Conservation (phyloP, 2,888 invertebrate genomes). For the Chloroclysta siterata region DNA sequence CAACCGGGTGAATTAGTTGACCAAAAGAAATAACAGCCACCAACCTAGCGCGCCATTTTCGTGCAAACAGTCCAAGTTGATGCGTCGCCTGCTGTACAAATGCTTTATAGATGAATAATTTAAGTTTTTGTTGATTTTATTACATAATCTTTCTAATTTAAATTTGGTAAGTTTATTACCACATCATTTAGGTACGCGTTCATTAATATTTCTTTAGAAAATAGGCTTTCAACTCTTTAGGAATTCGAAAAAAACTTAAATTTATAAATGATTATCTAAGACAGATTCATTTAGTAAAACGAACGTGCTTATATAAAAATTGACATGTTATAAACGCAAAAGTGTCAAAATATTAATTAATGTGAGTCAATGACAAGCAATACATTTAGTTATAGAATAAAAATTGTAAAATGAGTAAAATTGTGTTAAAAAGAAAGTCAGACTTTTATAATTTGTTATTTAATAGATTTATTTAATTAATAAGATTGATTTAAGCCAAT, state of each 20-base stretch:
- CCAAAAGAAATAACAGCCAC: too few relatives aligned
- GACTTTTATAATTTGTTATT: constrained; percentile 2
- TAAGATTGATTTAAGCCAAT: neutral
- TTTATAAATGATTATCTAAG: too few relatives aligned
- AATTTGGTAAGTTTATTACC: too few relatives aligned
- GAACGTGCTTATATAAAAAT: constrained; percentile 3
- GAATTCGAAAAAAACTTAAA: too few relatives aligned
- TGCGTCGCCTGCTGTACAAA: too few relatives aligned
- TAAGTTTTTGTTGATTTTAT: too few relatives aligned
- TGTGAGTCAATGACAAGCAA: constrained; percentile 69
- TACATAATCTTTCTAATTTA: too few relatives aligned
- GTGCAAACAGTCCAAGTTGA: too few relatives aligned
- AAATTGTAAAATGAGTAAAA: neutral
- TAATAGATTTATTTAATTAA: neutral
- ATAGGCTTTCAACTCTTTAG: neutral
- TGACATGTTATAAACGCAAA: constrained; percentile 29
- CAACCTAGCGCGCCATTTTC: too few relatives aligned
- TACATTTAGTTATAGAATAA: constrained; percentile 43
- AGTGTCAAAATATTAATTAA: constrained; percentile 53
- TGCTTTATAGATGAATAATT: too few relatives aligned
- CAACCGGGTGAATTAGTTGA: too few relatives aligned
- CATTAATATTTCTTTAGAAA: neutral
- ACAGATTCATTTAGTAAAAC: neutral
- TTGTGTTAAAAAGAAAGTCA: constrained; percentile 11
- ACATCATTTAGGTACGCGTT: neutral